A percentile compares a stretch with the other conserved stretches of the same genome.
phyloP scores from a whole-genome alignment of 1,140 invertebrate genomes.

The Nomia melanderi region DNA sequence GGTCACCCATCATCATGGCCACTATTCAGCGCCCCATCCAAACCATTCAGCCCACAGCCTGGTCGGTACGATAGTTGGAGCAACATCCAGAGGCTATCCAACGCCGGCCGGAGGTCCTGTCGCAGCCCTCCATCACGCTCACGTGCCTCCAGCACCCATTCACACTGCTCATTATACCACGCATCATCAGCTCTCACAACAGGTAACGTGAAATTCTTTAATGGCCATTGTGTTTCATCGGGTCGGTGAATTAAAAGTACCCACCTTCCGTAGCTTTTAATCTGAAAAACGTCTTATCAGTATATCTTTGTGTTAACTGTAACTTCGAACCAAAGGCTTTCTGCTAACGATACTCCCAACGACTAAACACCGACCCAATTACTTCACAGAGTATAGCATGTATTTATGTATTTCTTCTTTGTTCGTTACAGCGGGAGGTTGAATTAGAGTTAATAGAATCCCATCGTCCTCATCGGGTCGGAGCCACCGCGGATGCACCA shows the following conservation, averaged over 20 bases:
- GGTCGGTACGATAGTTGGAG: conserved; percentile 71
- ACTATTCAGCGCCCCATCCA: conserved; percentile 72
- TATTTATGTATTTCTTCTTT: background rate
- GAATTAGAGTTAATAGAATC: conserved; percentile 75
- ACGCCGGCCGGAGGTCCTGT: conserved; percentile 73
- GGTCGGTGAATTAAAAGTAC: no score
- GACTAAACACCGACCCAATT: no score
- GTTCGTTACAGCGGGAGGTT: conserved; percentile 70
- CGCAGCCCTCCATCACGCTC: conserved; percentile 73
- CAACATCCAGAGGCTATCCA: conserved; percentile 75
- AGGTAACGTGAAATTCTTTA: conserved; percentile 59
- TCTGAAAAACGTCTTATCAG: no score
- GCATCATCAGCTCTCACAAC: conserved; percentile 77
- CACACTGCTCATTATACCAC: conserved; percentile 75
- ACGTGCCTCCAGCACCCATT: conserved; percentile 74
- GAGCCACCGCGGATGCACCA: conserved; percentile 73
- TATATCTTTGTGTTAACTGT: no score
- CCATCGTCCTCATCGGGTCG: conserved; percentile 75
- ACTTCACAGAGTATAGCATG: background rate
- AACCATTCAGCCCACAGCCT: conserved; percentile 74
- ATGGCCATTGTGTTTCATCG: no score
- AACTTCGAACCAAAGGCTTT: no score
- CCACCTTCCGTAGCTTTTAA: no score
- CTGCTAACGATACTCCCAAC: no score
- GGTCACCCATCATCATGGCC: conserved; percentile 76